Evolutionary conservation across 2,797 vertebrate species (phyloP), one percentile per base, ranked within the genome.

Genomic region (Petrocephalus sullivani): DNA sequence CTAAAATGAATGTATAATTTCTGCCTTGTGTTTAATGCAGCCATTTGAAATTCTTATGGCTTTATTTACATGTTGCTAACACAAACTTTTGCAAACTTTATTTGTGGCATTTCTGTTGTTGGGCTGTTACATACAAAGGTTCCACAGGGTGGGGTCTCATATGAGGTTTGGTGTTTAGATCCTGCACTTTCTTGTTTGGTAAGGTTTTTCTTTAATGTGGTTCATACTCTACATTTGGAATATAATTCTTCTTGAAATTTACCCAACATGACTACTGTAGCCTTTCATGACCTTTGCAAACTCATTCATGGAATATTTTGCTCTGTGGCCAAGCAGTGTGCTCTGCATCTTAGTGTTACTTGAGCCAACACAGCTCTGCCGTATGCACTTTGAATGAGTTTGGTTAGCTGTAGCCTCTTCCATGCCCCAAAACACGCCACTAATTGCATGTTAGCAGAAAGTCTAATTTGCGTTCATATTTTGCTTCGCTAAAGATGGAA

Each of bases 381-480:
- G 19, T 75, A 82, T 54, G 16, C 61, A 54, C 64, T 60, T 58
- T 83, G 75, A 16, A 86, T 84, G 86, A 46, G n/a, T 85, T 86
- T 87, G 90, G 90, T 90, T 92, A 87, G 90, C 87, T 61, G 92
- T 91, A 93, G 92, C 90, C 90, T 88, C 91, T 81, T 90, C 90
- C 89, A 90, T 21, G 82, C 37, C 87, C 87, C 92, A 89, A 91
- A 93, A 90, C 91, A 90, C 91, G 92, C 93, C 92, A 91, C 93
- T 95, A 94, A 95, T 94, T 94, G 90, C 91, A 91, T 89, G 92
- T 92, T 93, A 90, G 89, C 89, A 89, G 89, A 37, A 87, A 92
- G 82, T 90, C 87, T 93, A 91, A 94, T 91, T 90, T 91, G 89
- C 90, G 87, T 89, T 91, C 56, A 61, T 61, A 84, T 58, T 37